Evolutionary conservation across 2,113 vertebrate genomes (phyloP).

Genomic region (Saimiri boliviensis): DNA sequence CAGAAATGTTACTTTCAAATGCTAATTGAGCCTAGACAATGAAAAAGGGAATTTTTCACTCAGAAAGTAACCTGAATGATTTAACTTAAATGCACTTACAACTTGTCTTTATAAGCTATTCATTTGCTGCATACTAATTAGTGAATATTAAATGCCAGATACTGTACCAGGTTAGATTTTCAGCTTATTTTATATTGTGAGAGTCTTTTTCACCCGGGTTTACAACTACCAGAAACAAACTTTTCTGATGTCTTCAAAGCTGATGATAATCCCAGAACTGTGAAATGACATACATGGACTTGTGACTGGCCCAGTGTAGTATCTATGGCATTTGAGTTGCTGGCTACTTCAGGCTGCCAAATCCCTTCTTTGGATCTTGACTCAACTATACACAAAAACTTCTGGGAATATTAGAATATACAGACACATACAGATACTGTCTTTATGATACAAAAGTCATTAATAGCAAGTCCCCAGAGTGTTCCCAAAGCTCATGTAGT

Average conservation of each 20-base stretch:
- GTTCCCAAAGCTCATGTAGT: not conserved
- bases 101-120: not conserved
- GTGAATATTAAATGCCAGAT: not conserved
- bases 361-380: not conserved
- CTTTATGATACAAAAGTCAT: not conserved
- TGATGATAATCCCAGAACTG: not conserved
- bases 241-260: not conserved
- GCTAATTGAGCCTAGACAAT: not conserved
- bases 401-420: not conserved
- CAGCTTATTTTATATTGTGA: not conserved
- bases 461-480: not conserved
- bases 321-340: not conserved
- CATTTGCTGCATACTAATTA: not conserved
- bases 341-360: not conserved
- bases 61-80: not conserved
- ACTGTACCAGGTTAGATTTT: not conserved
- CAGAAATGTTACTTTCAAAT: not conserved
- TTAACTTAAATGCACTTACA: not conserved
- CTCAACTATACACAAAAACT: not conserved
- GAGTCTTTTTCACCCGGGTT: not conserved
- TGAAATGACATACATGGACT: not conserved
- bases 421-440: not conserved
- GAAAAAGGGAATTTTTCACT: not conserved
- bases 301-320: not conserved
- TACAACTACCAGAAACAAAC: not conserved